These are phyloP conservation scores for Caenorhabditis imperialis DNA, from an alignment of 2,888 invertebrate genomes.

Conservation along the genomic window DNA sequence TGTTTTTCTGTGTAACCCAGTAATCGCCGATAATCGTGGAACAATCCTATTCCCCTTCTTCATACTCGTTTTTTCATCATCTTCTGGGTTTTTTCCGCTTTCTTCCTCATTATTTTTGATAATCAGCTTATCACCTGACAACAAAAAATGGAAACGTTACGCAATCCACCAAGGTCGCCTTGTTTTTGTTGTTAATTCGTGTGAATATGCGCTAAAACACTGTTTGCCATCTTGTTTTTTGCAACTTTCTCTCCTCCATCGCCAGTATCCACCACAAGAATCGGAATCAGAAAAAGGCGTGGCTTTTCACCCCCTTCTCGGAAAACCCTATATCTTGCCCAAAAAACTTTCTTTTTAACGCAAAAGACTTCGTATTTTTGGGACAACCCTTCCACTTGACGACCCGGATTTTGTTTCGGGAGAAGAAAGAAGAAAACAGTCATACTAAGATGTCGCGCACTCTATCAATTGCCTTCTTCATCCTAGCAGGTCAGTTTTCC, in stretches of 20 bases:
- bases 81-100: slow-evolving; percentile 19
- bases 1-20: too few relatives aligned
- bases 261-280: slow-evolving; percentile 29
- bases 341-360: slow-evolving; percentile 39
- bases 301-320: slow-evolving; percentile 40
- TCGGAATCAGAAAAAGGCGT: slow-evolving; percentile 50
- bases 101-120: not conserved
- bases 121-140: not conserved
- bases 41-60: not conserved
- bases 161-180: slow-evolving; percentile 40
- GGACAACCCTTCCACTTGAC: slow-evolving; percentile 51
- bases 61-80: slow-evolving; percentile 26
- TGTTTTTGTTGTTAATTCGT: slow-evolving; percentile 20
- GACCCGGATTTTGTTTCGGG: slow-evolving; percentile 44
- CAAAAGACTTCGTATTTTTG: slow-evolving; percentile 46
- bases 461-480: slow-evolving; percentile 42
- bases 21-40: slow-evolving; percentile 6
- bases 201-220: slow-evolving; percentile 1
- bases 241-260: slow-evolving; percentile 34
- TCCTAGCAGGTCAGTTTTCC: slow-evolving; percentile 41
- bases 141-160: too few relatives aligned
- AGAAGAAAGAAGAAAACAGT: slow-evolving; percentile 25
- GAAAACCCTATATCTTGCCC: slow-evolving; percentile 39
- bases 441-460: slow-evolving; percentile 41
- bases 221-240: slow-evolving; percentile 44